A percentile compares a stretch with the other conserved stretches of the same genome.
These are phyloP conservation scores for Microplitis manilae DNA, from an alignment of 2,888 invertebrate species.

Conservation along the genomic window DNA sequence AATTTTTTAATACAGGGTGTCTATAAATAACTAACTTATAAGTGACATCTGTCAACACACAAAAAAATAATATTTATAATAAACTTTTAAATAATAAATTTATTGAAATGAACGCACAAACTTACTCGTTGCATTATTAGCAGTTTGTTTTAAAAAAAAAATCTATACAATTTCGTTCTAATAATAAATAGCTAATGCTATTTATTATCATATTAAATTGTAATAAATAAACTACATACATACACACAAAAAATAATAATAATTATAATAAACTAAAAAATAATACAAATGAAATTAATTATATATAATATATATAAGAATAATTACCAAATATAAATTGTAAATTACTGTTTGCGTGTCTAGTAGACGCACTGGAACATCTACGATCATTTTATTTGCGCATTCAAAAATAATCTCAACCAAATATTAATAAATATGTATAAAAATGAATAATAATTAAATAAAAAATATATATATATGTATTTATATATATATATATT, in stretches of 20 bases:
- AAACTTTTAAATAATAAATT: slow-evolving; percentile 27
- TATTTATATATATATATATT: slow-evolving; percentile 15
- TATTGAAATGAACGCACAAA: slow-evolving; percentile 50
- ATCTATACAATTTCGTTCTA: slow-evolving; percentile 20
- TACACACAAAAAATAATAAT: slow-evolving; percentile 10
- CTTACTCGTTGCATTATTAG: slow-evolving; percentile 50
- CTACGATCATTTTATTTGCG: slow-evolving; percentile 34
- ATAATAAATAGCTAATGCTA: slow-evolving; percentile 36
- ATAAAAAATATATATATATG: slow-evolving; percentile 21
- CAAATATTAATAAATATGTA: slow-evolving; percentile 25
- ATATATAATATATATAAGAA: slow-evolving; percentile 22
- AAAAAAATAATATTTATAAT: slow-evolving; percentile 31
- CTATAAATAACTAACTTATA: slow-evolving; percentile 46
- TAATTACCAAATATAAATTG: slow-evolving; percentile 39
- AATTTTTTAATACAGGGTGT: slow-evolving; percentile 52
- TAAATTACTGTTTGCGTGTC: slow-evolving; percentile 30
- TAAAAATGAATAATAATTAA: slow-evolving; percentile 27
- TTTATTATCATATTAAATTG: slow-evolving; percentile 36
- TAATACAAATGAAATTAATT: slow-evolving; percentile 24
- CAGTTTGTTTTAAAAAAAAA: slow-evolving; percentile 39
- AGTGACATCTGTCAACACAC: slow-evolving; percentile 13
- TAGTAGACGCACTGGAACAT: slow-evolving; percentile 26
- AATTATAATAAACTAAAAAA: slow-evolving; percentile 15
- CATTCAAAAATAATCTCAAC: slow-evolving; percentile 17
- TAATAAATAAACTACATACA: slow-evolving; percentile 22